Evolutionary conservation across 2,888 invertebrate genomes (phyloP).

Genomic region (Clunio marinus): DNA sequence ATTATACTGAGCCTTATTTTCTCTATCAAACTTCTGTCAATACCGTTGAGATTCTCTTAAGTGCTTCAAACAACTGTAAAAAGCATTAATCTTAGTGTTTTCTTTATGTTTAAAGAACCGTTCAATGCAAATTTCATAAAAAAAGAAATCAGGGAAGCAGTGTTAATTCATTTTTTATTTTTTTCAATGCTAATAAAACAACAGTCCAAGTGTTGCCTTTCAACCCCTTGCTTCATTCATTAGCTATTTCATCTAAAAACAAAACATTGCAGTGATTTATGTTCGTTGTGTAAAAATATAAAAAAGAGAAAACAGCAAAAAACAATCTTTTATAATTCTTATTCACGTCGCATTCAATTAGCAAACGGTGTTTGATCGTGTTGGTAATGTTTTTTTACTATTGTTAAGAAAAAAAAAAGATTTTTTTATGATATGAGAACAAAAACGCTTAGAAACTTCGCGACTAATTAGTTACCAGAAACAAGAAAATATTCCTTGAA

Average conservation of each 20-base stretch:
- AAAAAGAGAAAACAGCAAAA: background rate
- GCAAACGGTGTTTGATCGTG: constrained; percentile 18
- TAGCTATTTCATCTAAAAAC: constrained; percentile 14
- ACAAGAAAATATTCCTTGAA: background rate
- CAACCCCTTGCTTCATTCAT: constrained; percentile 17
- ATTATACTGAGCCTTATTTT: too few relatives aligned
- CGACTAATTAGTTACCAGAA: constrained; percentile 26
- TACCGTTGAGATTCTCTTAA: too few relatives aligned
- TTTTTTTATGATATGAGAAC: background rate
- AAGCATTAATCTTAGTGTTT: too few relatives aligned
- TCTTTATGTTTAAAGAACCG: too few relatives aligned
- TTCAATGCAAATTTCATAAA: too few relatives aligned
- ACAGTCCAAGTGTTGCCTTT: background rate
- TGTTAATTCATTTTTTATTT: too few relatives aligned
- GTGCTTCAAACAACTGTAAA: too few relatives aligned
- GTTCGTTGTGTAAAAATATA: background rate
- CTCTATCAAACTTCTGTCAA: too few relatives aligned
- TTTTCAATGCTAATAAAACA: too few relatives aligned
- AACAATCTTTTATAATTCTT: constrained; percentile 18
- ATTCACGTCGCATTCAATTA: constrained; percentile 33
- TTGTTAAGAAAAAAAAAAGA: background rate
- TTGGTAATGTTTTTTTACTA: constrained; percentile 14
- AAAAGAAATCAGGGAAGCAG: too few relatives aligned
- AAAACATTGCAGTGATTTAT: background rate
- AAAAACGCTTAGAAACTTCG: constrained; percentile 28